These are phyloP conservation scores for Orcinus orca DNA, from an alignment of 2,113 vertebrate species.

Conservation along the genomic window DNA sequence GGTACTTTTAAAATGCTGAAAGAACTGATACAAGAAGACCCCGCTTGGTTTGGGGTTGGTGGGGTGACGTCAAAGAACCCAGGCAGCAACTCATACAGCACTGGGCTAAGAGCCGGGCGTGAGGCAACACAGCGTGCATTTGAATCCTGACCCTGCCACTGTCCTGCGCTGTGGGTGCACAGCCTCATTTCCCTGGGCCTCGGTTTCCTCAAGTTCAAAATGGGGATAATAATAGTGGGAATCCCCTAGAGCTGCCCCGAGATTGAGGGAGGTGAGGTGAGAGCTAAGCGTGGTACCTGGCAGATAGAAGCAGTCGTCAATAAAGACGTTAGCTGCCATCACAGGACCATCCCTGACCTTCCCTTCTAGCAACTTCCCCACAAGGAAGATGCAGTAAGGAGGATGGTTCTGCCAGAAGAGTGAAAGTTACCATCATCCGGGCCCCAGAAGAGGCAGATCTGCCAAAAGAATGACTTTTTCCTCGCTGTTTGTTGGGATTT, in stretches of 20 bases:
- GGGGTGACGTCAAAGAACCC: not conserved
- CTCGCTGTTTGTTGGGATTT: fast-evolving
- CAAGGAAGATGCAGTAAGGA: too few relatives aligned
- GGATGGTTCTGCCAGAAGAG: not conserved
- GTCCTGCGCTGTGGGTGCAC: too few relatives aligned
- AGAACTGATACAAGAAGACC: not conserved
- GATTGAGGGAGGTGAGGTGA: not conserved
- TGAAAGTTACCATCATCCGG: not conserved
- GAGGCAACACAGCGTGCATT: too few relatives aligned
- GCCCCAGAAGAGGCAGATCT: too few relatives aligned
- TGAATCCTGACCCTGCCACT: not conserved
- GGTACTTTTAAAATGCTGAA: not conserved
- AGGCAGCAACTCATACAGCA: not conserved
- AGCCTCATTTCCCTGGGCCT: not conserved
- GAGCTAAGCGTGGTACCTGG: not conserved
- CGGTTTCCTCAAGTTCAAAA: not conserved
- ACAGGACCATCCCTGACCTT: not conserved
- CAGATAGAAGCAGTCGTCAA: too few relatives aligned
- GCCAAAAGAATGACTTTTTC: not conserved
- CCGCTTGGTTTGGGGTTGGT: too few relatives aligned
- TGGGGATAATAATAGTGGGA: fast-evolving
- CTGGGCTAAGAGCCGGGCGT: not conserved
- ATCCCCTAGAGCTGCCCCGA: not conserved
- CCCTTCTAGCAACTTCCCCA: not conserved
- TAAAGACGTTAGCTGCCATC: not conserved